Base-by-base conservation (phyloP, 2,113 vertebrate species). In the Galbula dea region DNA sequence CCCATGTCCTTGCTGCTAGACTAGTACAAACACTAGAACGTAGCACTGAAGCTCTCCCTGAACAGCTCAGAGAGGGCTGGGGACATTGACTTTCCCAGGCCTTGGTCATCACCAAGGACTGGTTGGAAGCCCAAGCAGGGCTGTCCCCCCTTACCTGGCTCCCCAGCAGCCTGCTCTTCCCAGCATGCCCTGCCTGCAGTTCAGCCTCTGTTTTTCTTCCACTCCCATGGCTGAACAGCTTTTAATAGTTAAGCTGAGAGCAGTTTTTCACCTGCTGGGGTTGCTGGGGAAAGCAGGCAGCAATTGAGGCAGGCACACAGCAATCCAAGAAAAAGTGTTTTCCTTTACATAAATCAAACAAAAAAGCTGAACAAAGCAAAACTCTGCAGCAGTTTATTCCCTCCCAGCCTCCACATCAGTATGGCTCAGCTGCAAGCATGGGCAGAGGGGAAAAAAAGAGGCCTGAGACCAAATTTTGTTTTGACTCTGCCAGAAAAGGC, bases 351-450 rank as follows among this genome's bases (percentile, higher is more conserved):
- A 54, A 82, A 79, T 82, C 41, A 34, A 36, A 49, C 51, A 73
- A 69, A 69, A 57, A 45, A 27, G 3, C 1, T 4, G 21, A 87
- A 36, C 27, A 52, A 83, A 72, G 17, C n/a, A 91, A 57, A 87
- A 24, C 5, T 72, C 36, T 57, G 57, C 39, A 34, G 66, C 1
- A 3, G 13, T 57, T 90, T 87, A 45, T 79, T 49, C 17, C 49
- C 34, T 19, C 61, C 83, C 3, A 1, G 12, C 15, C 32, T 83
- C 34, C n/a, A 6, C 34, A 11, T 24, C 84, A 54, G 22, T 1
- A 0, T 2, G 1, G n/a, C 59, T 23, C 51, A 6, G 7, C 27
- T 46, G 24, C 54, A 65, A 41, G 45, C n/a, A 5, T 2, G 12
- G 43, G 43, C 57, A 86, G 52, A 54, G 23, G 14, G 32, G 13